These are phyloP conservation scores for Tetramorium simillimum DNA, from an alignment of 1,140 invertebrate species.

Conservation along the genomic window DNA sequence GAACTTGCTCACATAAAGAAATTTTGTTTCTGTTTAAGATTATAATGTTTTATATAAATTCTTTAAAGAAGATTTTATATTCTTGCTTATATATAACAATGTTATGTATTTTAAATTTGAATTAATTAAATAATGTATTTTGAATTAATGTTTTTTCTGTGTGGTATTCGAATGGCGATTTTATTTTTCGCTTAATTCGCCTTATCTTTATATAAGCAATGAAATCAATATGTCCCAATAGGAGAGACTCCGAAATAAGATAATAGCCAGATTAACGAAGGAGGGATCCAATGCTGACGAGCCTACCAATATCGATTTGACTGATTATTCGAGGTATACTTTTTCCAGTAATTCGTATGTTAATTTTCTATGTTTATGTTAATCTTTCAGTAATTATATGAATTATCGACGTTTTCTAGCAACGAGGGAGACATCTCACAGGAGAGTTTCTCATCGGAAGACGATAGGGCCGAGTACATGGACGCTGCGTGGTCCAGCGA, in stretches of 20 bases:
- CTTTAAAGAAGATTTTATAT: no score
- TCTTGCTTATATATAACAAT: no score
- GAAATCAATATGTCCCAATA: slow-evolving; percentile 77
- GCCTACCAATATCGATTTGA: slow-evolving; percentile 93
- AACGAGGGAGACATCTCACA: slow-evolving; percentile 91
- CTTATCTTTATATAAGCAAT: not conserved
- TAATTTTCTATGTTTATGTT: not conserved
- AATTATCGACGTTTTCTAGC: slow-evolving; percentile 80
- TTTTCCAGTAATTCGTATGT: not conserved
- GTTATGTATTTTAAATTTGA: no score
- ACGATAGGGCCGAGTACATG: slow-evolving; percentile 74
- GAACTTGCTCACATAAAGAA: no score
- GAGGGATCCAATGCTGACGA: slow-evolving; percentile 95
- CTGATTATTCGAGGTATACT: slow-evolving; percentile 94
- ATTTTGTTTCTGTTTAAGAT: no score
- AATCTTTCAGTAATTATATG: not conserved
- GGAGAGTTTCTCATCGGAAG: slow-evolving; percentile 87
- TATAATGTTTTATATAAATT: no score
- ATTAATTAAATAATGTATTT: no score
- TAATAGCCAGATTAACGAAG: slow-evolving; percentile 91
- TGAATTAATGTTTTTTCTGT: no score
- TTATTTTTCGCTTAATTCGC: not conserved
- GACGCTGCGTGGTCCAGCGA: slow-evolving; percentile 63
- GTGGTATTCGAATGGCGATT: not conserved
- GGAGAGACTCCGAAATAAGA: slow-evolving; percentile 92